A percentile compares a stretch with the other conserved stretches of the same genome.
phyloP scores from a whole-genome alignment of 2,797 vertebrate genomes.

The Coranthus polyacanthus region DNA sequence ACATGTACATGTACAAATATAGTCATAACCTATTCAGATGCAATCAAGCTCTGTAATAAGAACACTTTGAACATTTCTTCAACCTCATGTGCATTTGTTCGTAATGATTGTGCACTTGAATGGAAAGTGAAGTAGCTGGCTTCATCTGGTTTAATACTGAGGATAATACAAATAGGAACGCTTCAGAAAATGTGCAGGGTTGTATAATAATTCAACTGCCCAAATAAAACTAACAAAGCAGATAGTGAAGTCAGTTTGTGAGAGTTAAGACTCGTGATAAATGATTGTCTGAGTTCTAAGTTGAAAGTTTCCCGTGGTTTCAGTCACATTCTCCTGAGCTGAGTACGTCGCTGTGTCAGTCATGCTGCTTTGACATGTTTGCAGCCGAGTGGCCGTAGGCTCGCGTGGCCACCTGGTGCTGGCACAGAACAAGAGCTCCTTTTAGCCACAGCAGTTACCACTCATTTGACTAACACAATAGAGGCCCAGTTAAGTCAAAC shows the following conservation, averaged over 20 bases:
- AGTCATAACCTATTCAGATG: too few species aligned
- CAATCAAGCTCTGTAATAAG: not conserved
- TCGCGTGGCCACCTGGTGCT: constrained; percentile 69
- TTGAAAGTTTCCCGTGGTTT: constrained; percentile 4
- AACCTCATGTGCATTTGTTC: too few species aligned
- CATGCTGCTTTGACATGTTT: constrained; percentile 63
- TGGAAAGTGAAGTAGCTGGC: not conserved
- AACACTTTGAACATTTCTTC: not conserved
- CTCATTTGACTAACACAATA: constrained; percentile 72
- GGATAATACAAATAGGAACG: not conserved
- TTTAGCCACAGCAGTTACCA: constrained; percentile 67
- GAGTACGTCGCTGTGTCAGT: constrained; percentile 43
- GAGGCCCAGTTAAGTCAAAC: constrained; percentile 62
- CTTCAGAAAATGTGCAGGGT: not conserved
- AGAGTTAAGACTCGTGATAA: not conserved
- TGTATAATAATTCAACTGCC: not conserved
- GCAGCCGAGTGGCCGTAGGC: constrained; percentile 58
- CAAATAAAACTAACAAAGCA: not conserved
- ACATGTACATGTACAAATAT: too few species aligned
- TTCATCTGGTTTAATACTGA: not conserved
- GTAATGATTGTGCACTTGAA: too few species aligned
- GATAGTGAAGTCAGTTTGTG: not conserved
- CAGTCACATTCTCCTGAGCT: constrained; percentile 5
- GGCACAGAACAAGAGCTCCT: constrained; percentile 70
- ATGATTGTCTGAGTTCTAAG: constrained; percentile 16